Percentiles rank a stretch among this genome's conserved stretches.
phyloP scores from a whole-genome alignment of 2,113 vertebrate species.

The Gnathonemus echidnorhynchus region DNA sequence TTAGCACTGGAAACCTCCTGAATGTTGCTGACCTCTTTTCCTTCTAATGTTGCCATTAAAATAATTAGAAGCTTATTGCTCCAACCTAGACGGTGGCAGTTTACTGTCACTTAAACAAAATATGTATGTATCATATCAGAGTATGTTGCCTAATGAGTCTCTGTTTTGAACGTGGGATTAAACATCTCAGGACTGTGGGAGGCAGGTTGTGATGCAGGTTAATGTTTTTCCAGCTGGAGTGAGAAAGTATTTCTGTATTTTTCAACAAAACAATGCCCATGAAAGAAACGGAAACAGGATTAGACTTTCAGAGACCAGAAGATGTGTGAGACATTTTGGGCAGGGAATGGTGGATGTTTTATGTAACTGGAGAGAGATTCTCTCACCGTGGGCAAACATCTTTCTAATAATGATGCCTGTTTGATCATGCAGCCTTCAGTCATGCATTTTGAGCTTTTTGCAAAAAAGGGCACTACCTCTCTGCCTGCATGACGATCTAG shows the following conservation, averaged over 20 bases:
- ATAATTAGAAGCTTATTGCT: neutral
- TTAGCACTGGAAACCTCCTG: neutral
- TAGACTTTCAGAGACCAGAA: neutral
- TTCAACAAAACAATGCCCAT: neutral
- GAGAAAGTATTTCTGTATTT: neutral
- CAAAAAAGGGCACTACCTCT: neutral
- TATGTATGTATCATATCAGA: neutral
- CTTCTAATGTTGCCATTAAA: neutral
- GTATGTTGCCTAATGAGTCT: neutral
- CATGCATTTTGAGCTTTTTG: neutral
- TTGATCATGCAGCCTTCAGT: neutral
- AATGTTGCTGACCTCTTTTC: neutral
- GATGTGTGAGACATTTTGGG: neutral
- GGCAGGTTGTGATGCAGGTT: neutral
- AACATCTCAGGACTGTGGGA: neutral
- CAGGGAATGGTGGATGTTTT: slow-evolving; percentile 3
- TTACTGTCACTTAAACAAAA: neutral
- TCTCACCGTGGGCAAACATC: slow-evolving; percentile 4
- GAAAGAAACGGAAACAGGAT: neutral
- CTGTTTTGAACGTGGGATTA: neutral
- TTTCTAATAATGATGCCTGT: slow-evolving; percentile 17
- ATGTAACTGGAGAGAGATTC: slow-evolving; percentile 19
- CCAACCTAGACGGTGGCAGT: neutral
- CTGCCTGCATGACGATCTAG: neutral
- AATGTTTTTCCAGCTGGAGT: neutral